phyloP scores from a whole-genome alignment of 2,797 vertebrate species.

The Miichthys miiuy region DNA sequence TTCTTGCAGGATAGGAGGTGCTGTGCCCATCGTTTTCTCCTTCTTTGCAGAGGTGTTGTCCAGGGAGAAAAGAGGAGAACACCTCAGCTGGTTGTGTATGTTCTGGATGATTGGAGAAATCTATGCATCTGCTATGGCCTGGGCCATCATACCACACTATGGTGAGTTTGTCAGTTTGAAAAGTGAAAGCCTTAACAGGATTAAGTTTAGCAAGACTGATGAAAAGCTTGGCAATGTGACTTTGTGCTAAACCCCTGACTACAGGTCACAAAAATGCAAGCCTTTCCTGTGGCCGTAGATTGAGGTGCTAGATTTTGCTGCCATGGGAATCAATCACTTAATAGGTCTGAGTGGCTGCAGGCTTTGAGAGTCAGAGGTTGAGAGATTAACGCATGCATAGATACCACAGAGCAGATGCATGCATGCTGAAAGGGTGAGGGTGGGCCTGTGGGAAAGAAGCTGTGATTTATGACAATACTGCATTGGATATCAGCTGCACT shows the following conservation, averaged over 20 bases:
- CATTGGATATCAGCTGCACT: conserved; percentile 63
- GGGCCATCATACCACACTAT: conserved; percentile 99
- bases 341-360: conserved; percentile 66
- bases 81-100: conserved; percentile 99
- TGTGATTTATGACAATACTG: conserved; percentile 74
- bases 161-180: conserved; percentile 85
- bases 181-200: background rate
- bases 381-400: conserved; percentile 83
- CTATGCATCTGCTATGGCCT: conserved; percentile 99
- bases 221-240: conserved; percentile 34
- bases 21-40: conserved; percentile 96
- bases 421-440: conserved; percentile 63
- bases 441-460: conserved; percentile 42
- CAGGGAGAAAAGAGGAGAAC: conserved; percentile 96
- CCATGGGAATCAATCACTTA: conserved; percentile 66
- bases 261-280: conserved; percentile 37
- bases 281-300: conserved; percentile 16
- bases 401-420: conserved; percentile 40
- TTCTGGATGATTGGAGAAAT: conserved; percentile 99
- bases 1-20: conserved; percentile 93
- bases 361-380: conserved; percentile 67
- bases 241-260: conserved; percentile 31
- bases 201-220: conserved; percentile 1
- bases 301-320: conserved; percentile 47
- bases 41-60: conserved; percentile 98